A percentile compares a stretch with the other conserved stretches of the same genome.
Conservation (phyloP, 1,140 invertebrate genomes). For the Zaprionus kolodkinae region DNA sequence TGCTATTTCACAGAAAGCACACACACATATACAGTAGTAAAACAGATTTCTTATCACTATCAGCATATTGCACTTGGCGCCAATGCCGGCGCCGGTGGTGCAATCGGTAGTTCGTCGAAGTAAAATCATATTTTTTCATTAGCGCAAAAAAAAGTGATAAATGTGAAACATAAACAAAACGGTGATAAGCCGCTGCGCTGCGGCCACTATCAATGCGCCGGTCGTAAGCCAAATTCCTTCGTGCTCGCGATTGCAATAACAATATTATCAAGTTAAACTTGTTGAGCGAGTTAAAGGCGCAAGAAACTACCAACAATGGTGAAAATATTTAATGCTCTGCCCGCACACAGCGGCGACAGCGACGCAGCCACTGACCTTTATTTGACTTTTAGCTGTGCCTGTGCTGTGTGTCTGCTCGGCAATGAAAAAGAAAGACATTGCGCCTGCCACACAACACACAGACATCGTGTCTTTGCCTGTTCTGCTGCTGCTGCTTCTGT, state of each 20-base stretch:
- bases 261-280: conserved; percentile 74
- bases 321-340: conserved; percentile 71
- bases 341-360: conserved; percentile 45
- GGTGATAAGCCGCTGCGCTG: conserved; percentile 57
- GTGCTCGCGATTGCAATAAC: conserved; percentile 37
- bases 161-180: conserved; percentile 77
- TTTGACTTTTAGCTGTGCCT: conserved; percentile 73
- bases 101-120: conserved; percentile 32
- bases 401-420: conserved; percentile 51
- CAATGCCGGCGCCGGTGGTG: conserved; percentile 32
- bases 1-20: conserved; percentile 28
- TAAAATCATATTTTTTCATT: conserved; percentile 48
- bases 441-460: conserved; percentile 65
- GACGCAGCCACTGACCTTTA: conserved; percentile 74
- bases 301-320: conserved; percentile 75
- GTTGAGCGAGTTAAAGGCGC: conserved; percentile 69
- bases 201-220: conserved; percentile 68
- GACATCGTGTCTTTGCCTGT: conserved; percentile 30
- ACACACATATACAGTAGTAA: conserved; percentile 18
- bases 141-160: conserved; percentile 67
- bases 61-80: conserved; percentile 56
- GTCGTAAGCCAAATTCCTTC: conserved; percentile 46
- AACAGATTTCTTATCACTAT: conserved; percentile 65
- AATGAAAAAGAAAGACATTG: conserved; percentile 71
- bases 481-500: neutral